Base-by-base conservation (phyloP, 92 coral and sea anemone species). In the Isaurus tuberculatus region DNA sequence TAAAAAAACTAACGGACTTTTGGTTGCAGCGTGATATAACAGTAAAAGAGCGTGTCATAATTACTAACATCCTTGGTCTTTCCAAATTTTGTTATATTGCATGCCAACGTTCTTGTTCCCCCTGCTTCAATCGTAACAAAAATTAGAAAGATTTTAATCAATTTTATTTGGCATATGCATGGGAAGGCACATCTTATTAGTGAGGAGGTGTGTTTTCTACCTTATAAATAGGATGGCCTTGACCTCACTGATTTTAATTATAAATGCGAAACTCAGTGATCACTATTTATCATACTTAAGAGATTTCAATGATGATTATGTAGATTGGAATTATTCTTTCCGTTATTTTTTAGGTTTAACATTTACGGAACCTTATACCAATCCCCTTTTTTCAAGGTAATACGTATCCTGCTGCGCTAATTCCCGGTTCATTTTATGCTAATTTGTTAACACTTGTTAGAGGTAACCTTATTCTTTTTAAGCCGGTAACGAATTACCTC, bases 11-110 rank as follows among this genome's bases (percentile, higher is more conserved):
- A 9, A 49, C 79, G 7, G 17, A 74, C 22, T 7, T 0, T 2
- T 74, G 66, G 66, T 43, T 53, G 4, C 80, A 19, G 15, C 64
- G 66, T 19, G 65, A 51, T 15, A n/a, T 74, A 11, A 29, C 80
- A 0, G 30, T 74, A 0, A 53, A 49, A 2, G 80, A 31, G 0
- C 43, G 48, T 19, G 2, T 31, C 0, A 27, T 31, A 15, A 6
- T 74, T 7, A 64, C 66, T 10, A n/a, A n/a, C 5, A 31, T 42
- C 3, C 16, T 49, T 19, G 80, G 80, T 0, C 40, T 49, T 3
- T 49, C 29, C 0, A 51, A 73, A 51, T 49, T 73, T 51, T 1
- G 8, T 17, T 51, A 29, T 8, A 16, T 73, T 4, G n/a, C n/a
- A n/a, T n/a, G 42, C 65, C 5, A 73, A 73, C 17, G 20, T 73